Evolutionary conservation across 92 coral and sea anemone species (phyloP).

Genomic region (Phymanthus crucifer): DNA sequence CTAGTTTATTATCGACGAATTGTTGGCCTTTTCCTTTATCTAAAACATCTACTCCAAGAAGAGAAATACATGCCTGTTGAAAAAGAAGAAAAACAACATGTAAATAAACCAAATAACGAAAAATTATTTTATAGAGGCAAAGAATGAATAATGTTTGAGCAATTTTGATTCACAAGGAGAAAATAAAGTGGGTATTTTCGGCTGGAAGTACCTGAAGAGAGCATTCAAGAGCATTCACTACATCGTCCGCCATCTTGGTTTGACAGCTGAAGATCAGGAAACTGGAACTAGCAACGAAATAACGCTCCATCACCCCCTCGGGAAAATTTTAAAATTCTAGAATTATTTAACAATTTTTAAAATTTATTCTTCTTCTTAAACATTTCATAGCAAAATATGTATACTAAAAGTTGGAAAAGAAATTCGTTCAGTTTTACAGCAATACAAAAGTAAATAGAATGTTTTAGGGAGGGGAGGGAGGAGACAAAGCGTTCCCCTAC

Average conservation of each 20-base stretch:
- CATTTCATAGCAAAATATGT: no score
- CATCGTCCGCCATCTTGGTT: constrained; percentile 78
- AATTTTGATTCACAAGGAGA: background rate
- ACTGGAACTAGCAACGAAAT: background rate
- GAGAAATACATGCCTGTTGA: constrained; percentile 64
- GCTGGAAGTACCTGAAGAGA: constrained; percentile 57
- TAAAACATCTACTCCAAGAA: constrained; percentile 52
- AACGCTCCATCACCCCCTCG: background rate
- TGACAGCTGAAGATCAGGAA: background rate
- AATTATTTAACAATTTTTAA: no score
- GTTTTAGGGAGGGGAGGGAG: no score
- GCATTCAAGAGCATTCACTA: constrained; percentile 63
- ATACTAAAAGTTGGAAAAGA: no score
- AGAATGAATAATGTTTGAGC: background rate
- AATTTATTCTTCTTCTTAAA: no score
- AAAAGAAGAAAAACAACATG: background rate
- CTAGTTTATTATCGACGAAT: constrained; percentile 44
- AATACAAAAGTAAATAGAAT: no score
- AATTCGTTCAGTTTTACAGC: no score
- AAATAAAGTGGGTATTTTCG: background rate
- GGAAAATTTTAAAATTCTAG: background rate
- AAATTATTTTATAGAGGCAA: background rate
- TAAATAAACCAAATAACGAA: background rate
- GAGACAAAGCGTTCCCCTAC: no score
- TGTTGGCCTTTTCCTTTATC: constrained; percentile 44